Conservation (phyloP, 1,140 invertebrate species). For the Neodiprion lecontei region DNA sequence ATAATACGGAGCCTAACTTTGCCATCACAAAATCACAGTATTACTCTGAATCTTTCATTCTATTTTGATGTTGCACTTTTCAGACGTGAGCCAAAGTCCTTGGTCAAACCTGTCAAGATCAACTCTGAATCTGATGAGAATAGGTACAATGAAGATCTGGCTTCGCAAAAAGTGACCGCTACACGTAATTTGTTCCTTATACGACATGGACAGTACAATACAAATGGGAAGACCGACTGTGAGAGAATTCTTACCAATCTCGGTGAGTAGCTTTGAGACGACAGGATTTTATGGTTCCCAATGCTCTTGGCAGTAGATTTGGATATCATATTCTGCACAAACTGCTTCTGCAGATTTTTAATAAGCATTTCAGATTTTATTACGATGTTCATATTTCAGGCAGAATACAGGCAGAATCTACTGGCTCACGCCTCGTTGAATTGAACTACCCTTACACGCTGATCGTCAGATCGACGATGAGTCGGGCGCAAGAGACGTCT, state of each 20-base stretch:
- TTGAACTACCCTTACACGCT: conserved; percentile 80
- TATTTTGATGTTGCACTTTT: conserved; percentile 37
- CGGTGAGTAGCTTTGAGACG: conserved; percentile 61
- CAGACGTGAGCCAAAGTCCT: conserved; percentile 76
- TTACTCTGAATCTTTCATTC: too few species aligned
- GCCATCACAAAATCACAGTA: too few species aligned
- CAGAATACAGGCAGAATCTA: conserved; percentile 80
- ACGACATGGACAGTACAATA: conserved; percentile 93
- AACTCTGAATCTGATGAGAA: conserved; percentile 68
- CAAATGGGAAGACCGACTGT: conserved; percentile 74
- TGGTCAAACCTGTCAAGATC: conserved; percentile 70
- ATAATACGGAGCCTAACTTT: too few species aligned
- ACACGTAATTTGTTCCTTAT: conserved; percentile 88
- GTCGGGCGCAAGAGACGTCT: conserved; percentile 89
- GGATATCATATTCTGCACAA: too few species aligned
- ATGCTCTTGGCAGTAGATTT: neutral
- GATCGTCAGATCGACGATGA: conserved; percentile 91
- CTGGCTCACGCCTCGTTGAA: conserved; percentile 78
- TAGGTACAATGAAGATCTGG: conserved; percentile 67
- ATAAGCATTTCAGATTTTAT: too few species aligned
- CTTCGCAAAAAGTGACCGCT: conserved; percentile 73
- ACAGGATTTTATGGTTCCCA: neutral
- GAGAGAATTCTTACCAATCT: conserved; percentile 81
- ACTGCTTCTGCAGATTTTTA: too few species aligned
- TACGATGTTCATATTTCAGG: conserved; percentile 62